Base-by-base conservation (phyloP, 2,888 invertebrate species). In the Flexamia atlantica region DNA sequence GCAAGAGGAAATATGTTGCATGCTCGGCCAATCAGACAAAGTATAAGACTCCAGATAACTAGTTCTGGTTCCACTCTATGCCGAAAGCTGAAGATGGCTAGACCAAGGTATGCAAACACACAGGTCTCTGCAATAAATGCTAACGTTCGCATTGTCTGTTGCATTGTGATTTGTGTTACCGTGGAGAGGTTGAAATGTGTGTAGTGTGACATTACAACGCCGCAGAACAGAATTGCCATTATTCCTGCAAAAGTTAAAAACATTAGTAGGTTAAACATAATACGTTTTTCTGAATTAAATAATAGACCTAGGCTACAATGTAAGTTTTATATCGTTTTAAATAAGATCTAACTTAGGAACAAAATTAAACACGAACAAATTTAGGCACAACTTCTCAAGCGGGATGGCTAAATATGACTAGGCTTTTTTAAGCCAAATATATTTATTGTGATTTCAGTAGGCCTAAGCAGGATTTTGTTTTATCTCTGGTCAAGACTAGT, bases 151-250 rank as follows among this genome's bases (percentile, higher is more conserved):
- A 99, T 97, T 0, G 99, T 99, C 91, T 99, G 99, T 90, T 99
- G 99, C 96, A 99, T 99, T 3, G 99, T 99, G 81, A 99, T 98
- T 92, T 99, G 99, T 0, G 99, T 99, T 25, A 99, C 96, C 0
- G 99, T 99, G 0, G 99, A 99, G 64, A 99, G 91, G 90, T 99
- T 99, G 89, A 97, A 97, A 92, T 99, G 99, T 17, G 99, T 99
- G 90, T 99, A 99, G 90, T 99, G 99, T 0, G 99, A 99, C 99
- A 99, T 99, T 0, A 99, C 98, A 89, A 99, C 98, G 9, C 99
- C 99, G 91, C 98, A 98, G 90, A 99, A 99, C 87, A 99, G 91
- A 89, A 99, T 99, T 9, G 99, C 99, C 99, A 99, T 99, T 85
- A 99, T 99, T 85, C 99, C 97, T 95, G 92, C 0, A 89, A 87